Base-by-base conservation (phyloP, 2,797 vertebrate genomes). In the Echiichthys vipera region DNA sequence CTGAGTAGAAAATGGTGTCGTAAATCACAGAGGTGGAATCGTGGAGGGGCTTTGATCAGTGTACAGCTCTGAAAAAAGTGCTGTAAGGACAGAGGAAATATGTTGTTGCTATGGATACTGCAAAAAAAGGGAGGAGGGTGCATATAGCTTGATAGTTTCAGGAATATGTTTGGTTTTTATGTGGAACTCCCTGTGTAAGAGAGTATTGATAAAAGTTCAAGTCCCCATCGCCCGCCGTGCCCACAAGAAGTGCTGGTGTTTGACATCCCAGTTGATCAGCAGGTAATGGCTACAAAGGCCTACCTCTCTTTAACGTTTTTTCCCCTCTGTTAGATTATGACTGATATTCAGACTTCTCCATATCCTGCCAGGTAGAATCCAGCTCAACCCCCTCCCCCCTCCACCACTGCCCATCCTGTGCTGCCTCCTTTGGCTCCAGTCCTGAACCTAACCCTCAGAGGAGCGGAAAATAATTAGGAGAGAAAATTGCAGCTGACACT, bases 1-100 rank as follows among this genome's bases (percentile, higher is more conserved):
- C 95, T 94, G 95, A 92, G 93, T 95, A 95, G 95, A 96, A 97
- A 97, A 96, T 96, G 95, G 94, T 94, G 94, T 93, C 92, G 92
- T 96, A 96, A 96, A 96, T 96, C 93, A 96, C 81, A 88, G 90
- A 88, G 89, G 90, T 84, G 86, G 87, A 84, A 73, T 77, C 56
- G 74, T 59, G 81, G 72, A 53, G 47, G 69, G 69, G 76, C 83
- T 85, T 83, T 89, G 85, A 90, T 88, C 85, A 74, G 70, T 72
- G 64, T 68, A 70, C 84, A 62, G 71, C 84, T 78, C 75, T 69
- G 58, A 63, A 58, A 55, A 77, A 87, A 83, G 67, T 34, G 68
- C 74, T 54, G 64, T 1, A 46, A 78, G 66, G 36, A 75, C 62
- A 84, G 45, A 80, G 49, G 69, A 69, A 84, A 82, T 83, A 78